Conservation (phyloP, 2,888 invertebrate species). For the Plebejus melissa region DNA sequence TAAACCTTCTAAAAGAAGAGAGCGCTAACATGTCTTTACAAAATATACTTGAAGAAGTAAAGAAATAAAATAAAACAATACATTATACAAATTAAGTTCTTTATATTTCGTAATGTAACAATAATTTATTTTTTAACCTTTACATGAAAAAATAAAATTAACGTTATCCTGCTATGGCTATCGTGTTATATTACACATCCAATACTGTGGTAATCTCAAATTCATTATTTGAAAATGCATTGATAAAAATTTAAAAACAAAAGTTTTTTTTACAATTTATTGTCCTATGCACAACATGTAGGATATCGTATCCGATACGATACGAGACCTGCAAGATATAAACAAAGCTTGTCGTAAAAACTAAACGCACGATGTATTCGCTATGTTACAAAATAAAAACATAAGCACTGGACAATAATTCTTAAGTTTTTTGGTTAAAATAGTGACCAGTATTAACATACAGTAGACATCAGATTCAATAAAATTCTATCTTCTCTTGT, state of each 20-base stretch:
- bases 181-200: slow-evolving; percentile 50
- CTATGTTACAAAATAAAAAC: slow-evolving; percentile 14
- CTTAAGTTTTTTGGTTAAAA: slow-evolving; percentile 20
- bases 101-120: slow-evolving; percentile 74
- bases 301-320: neutral
- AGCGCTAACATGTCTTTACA: no score
- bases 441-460: slow-evolving; percentile 30
- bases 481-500: slow-evolving; percentile 38
- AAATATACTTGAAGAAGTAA: neutral
- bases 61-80: slow-evolving; percentile 46
- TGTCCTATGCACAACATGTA: slow-evolving; percentile 26
- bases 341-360: slow-evolving; percentile 21
- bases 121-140: slow-evolving; percentile 70
- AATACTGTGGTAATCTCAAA: slow-evolving; percentile 62
- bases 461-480: slow-evolving; percentile 32
- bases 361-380: slow-evolving; percentile 7
- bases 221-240: slow-evolving; percentile 40
- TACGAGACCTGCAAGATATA: slow-evolving; percentile 20
- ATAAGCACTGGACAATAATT: slow-evolving; percentile 24
- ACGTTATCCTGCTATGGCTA: slow-evolving; percentile 68
- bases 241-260: slow-evolving; percentile 37
- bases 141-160: slow-evolving; percentile 57
- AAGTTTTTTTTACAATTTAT: slow-evolving; percentile 27
- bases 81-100: slow-evolving; percentile 66
- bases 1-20: no score